Conservation (phyloP, 2,113 vertebrate species). For the Forbesichthys papilliferus region DNA sequence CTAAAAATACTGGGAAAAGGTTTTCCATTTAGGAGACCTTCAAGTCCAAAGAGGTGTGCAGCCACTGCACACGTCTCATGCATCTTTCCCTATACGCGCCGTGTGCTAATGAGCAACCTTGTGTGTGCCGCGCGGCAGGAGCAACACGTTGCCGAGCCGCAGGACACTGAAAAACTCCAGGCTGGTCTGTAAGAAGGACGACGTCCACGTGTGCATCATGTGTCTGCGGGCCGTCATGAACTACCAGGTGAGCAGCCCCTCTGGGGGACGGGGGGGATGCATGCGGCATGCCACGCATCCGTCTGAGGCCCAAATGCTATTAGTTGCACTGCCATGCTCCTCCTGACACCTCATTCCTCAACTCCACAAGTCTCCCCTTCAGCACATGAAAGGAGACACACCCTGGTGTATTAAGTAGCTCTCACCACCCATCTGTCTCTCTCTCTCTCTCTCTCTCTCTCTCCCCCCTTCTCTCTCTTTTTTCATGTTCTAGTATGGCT, state of each 20-base stretch:
- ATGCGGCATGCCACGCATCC: slow-evolving; percentile 15
- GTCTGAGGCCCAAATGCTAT: slow-evolving; percentile 29
- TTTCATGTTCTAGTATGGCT: slow-evolving; percentile 85
- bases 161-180: slow-evolving; percentile 93
- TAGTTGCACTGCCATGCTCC: slow-evolving; percentile 21
- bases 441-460: slow-evolving; percentile 50
- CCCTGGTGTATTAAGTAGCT: slow-evolving; percentile 24
- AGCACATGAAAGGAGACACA: slow-evolving; percentile 19
- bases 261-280: too few relatives aligned
- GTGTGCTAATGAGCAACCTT: neutral
- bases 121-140: slow-evolving; percentile 68
- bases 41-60: too few relatives aligned
- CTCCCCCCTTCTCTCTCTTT: slow-evolving; percentile 58
- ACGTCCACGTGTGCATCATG: slow-evolving; percentile 96
- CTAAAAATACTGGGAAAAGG: too few relatives aligned
- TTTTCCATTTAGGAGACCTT: too few relatives aligned
- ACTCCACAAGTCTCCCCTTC: slow-evolving; percentile 34
- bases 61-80: too few relatives aligned
- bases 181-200: slow-evolving; percentile 95
- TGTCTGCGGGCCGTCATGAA: slow-evolving; percentile 97
- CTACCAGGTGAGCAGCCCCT: slow-evolving; percentile 86
- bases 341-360: slow-evolving; percentile 16
- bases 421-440: slow-evolving; percentile 15
- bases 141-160: slow-evolving; percentile 88
- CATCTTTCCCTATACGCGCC: too few relatives aligned